Evolutionary conservation across 1,140 invertebrate genomes (phyloP).

Genomic region (Papilio glaucus): DNA sequence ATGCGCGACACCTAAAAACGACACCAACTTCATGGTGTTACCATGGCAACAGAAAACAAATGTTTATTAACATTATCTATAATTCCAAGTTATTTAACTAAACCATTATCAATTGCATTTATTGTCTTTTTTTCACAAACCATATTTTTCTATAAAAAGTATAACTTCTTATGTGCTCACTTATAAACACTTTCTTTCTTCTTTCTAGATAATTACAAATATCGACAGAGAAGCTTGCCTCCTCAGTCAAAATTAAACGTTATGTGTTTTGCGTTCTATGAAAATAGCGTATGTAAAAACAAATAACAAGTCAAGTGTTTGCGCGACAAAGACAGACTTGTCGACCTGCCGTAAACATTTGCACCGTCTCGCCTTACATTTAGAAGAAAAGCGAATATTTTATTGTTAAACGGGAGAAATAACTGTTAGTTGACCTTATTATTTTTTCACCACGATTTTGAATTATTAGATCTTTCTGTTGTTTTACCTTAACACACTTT

Average conservation of each 20-base stretch:
- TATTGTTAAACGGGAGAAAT: conserved; percentile 12
- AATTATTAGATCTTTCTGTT: too few species aligned
- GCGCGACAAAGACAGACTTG: conserved; percentile 10
- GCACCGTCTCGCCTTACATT: background rate
- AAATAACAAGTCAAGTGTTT: conserved; percentile 30
- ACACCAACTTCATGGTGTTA: too few species aligned
- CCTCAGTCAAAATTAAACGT: background rate
- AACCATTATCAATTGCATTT: too few species aligned
- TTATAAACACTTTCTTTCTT: background rate
- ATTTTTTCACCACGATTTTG: too few species aligned
- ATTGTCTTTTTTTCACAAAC: too few species aligned
- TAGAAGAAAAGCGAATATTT: conserved; percentile 24
- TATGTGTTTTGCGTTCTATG: background rate
- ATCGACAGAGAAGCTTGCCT: background rate
- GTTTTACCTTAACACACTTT: too few species aligned
- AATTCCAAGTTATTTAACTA: too few species aligned
- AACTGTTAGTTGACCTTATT: too few species aligned
- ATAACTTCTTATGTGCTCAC: background rate
- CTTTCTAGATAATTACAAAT: background rate
- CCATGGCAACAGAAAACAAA: too few species aligned
- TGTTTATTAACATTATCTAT: too few species aligned
- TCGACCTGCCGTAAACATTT: conserved; percentile 9
- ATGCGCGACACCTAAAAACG: too few species aligned
- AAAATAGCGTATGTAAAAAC: background rate
- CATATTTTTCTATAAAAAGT: background rate